Conservation (phyloP, 1,140 invertebrate genomes). For the Bombus ignitus region DNA sequence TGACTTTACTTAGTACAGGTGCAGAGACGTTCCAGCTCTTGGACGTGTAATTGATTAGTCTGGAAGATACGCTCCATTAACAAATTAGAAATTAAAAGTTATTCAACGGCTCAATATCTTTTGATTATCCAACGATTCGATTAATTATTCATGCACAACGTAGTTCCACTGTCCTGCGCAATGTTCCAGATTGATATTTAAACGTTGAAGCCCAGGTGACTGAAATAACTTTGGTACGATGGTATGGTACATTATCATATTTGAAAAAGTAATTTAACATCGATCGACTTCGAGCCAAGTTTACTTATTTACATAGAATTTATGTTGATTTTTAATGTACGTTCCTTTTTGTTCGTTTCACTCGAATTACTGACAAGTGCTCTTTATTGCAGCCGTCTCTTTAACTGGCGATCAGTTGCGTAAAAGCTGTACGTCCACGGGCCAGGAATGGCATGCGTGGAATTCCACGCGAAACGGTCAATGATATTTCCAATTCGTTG, state of each 20-base stretch:
- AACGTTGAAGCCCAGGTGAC: too few species aligned
- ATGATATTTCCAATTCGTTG: background rate
- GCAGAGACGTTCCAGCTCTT: too few species aligned
- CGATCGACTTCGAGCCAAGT: background rate
- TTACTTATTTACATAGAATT: too few species aligned
- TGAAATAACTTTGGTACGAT: too few species aligned
- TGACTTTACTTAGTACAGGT: too few species aligned
- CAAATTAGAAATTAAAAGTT: too few species aligned
- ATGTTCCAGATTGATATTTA: too few species aligned
- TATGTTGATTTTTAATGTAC: too few species aligned
- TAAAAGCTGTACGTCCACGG: background rate
- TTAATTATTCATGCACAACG: background rate
- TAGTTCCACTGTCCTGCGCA: too few species aligned
- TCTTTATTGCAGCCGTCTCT: too few species aligned
- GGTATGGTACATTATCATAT: background rate
- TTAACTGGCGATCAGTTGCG: constrained; percentile 24
- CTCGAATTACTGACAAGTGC: too few species aligned
- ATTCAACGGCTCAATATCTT: background rate
- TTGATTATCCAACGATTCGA: background rate
- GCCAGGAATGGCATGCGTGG: background rate
- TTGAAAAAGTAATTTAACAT: background rate
- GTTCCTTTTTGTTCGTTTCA: too few species aligned
- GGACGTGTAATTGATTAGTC: background rate
- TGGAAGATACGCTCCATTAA: background rate
- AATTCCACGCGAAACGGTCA: constrained; percentile 10